Conservation (phyloP, 2,113 vertebrate genomes). For the Myrmecophaga tridactyla region DNA sequence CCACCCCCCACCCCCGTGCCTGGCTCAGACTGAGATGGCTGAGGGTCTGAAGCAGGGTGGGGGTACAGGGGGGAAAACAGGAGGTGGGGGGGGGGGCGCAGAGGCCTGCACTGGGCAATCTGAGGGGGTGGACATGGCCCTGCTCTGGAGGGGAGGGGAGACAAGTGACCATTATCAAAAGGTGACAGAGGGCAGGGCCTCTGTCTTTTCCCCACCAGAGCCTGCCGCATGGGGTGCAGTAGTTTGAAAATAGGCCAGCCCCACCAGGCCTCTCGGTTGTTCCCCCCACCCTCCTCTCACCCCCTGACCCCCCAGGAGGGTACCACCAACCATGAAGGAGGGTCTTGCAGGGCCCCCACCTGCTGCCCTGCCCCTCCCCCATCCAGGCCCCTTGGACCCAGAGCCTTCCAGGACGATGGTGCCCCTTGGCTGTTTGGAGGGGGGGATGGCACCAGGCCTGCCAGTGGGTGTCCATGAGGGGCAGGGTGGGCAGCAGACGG, state of each 20-base stretch:
- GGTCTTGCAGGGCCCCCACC: neutral
- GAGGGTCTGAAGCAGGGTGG: neutral
- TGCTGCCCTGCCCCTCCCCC: neutral
- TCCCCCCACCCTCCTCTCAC: fast-evolving
- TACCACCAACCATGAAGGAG: too few relatives aligned
- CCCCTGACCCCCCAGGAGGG: neutral
- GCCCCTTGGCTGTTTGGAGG: neutral
- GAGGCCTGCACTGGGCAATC: too few relatives aligned
- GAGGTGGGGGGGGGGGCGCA: too few relatives aligned
- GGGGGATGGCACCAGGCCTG: too few relatives aligned
- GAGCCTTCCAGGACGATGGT: neutral
- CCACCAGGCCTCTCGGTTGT: neutral
- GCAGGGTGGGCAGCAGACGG: too few relatives aligned
- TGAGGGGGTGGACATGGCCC: neutral
- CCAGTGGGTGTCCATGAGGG: neutral
- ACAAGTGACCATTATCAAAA: too few relatives aligned
- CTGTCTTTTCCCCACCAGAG: too few relatives aligned
- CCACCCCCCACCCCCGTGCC: neutral
- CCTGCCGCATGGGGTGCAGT: too few relatives aligned
- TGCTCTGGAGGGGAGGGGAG: neutral
- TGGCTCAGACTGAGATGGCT: neutral
- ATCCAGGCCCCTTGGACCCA: neutral
- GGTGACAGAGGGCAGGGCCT: neutral
- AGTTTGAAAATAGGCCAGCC: neutral
- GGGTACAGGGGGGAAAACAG: too few relatives aligned